A percentile compares a stretch with the other conserved stretches of the same genome.
These are phyloP conservation scores for Scrobipalpa atriplicella DNA, from an alignment of 2,888 invertebrate species.

Conservation along the genomic window DNA sequence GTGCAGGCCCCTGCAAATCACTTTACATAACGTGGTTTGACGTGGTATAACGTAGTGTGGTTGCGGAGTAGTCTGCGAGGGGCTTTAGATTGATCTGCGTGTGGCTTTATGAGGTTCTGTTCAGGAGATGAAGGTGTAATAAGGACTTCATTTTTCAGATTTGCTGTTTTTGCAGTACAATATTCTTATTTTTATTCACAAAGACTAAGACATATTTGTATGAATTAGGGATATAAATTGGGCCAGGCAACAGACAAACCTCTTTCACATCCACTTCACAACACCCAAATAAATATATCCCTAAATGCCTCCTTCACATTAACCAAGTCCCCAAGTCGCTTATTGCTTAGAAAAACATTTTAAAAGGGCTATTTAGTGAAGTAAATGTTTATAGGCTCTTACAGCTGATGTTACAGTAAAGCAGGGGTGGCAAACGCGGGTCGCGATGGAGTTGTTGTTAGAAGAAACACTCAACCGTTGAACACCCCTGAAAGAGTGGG, in stretches of 20 bases:
- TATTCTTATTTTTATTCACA: background rate
- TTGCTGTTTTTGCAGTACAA: background rate
- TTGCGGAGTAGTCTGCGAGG: constrained; percentile 4
- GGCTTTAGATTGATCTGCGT: background rate
- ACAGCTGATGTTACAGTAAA: constrained; percentile 34
- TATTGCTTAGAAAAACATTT: constrained; percentile 39
- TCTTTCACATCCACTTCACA: background rate
- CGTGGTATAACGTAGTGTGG: constrained; percentile 27
- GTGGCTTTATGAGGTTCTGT: background rate
- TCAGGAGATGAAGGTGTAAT: background rate
- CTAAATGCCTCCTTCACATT: constrained; percentile 11
- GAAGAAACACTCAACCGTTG: constrained; percentile 57
- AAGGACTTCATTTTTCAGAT: background rate
- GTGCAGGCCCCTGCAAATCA: constrained; percentile 44
- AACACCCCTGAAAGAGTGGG: constrained; percentile 45
- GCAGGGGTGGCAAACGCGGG: constrained; percentile 40
- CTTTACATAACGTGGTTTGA: constrained; percentile 47
- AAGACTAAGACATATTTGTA: background rate
- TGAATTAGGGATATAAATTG: too few species aligned
- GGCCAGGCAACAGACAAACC: too few species aligned
- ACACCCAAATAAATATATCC: constrained; percentile 15
- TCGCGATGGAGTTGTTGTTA: constrained; percentile 60
- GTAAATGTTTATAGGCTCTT: constrained; percentile 31
- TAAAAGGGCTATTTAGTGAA: constrained; percentile 36
- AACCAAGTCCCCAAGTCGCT: constrained; percentile 27